Evolutionary conservation across 2,888 invertebrate species (phyloP), one percentile per base, ranked within the genome.

Genomic region (Gymnoscelis rufifasciata): DNA sequence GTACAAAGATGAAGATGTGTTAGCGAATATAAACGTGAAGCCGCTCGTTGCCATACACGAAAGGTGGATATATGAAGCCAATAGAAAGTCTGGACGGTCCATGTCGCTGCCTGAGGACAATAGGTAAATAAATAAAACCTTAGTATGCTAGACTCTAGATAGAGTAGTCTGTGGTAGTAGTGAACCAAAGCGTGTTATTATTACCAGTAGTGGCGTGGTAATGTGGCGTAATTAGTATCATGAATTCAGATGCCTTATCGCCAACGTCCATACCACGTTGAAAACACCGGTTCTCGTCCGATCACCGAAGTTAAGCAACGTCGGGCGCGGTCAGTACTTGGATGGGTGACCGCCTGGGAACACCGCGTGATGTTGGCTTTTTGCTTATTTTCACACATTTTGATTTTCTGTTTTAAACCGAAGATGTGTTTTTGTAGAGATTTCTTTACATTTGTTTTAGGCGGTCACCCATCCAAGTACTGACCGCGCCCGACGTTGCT

Each of bases 31-130:
- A 1, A 82, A 76, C 42, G 86, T 89, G 13, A 83, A 83, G 45
- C 88, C 89, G 0, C 56, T 89, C 23, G 88, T 89, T 0, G 88
- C 88, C 0, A 86, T 87, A 44, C 89, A 89, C 57, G 89, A 88
- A 62, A 65, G 68, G 30, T 88, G 88, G 88, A 89, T 89, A 39
- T 75, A 80, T 48, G 88, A 89, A 58, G 86, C 87, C 1, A 84
- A 79, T 26, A 73, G 72, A 54, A 86, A 83, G 54, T 73, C 75
- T 0, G 70, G 64, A 1, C 68, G 88, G 24, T 82, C 86, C 0
- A 65, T 78, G 71, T 84, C 86, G 1, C 55, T 88, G 49, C 87
- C 86, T 12, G 86, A 88, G 43, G 74, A 81, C 52, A 74, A 74
- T 46, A 79, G 80, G 87, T 86, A 38, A 51, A 33, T n/a, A n/a